phyloP scores from a whole-genome alignment of 1,140 invertebrate species.

The Drosophila lacteicornis region DNA sequence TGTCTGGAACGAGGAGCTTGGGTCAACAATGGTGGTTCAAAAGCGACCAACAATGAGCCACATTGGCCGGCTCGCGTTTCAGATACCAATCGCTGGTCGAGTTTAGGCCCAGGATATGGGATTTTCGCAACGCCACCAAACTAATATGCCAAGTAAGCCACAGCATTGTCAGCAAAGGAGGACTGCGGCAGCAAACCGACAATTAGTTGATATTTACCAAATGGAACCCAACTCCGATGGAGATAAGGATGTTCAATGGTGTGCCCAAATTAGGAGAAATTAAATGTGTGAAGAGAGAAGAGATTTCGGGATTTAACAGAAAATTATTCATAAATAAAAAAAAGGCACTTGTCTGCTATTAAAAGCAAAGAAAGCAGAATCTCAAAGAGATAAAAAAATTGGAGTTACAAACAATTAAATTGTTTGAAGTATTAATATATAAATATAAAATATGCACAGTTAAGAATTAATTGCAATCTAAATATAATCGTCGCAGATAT shows the following conservation, averaged over 20 bases:
- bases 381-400: no score
- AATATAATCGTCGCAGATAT: not conserved
- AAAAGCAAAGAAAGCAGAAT: not conserved
- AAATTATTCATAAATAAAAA: not conserved
- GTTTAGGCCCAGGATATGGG: conserved; percentile 21
- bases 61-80: conserved; percentile 25
- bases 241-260: conserved; percentile 28
- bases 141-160: conserved; percentile 35
- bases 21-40: conserved; percentile 36
- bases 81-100: conserved; percentile 28
- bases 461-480: not conserved
- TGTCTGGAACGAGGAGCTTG: conserved; percentile 10
- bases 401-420: no score
- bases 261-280: conserved; percentile 3
- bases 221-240: conserved; percentile 15
- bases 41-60: conserved; percentile 40
- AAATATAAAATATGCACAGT: no score
- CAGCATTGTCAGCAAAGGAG: conserved; percentile 28
- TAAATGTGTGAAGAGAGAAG: not conserved
- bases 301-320: not conserved
- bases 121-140: conserved; percentile 15
- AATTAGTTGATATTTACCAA: conserved; percentile 40
- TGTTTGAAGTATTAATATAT: no score
- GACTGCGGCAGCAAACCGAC: conserved; percentile 23
- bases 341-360: no score